Conservation (phyloP, 1,140 invertebrate species). For the Macrocentrus cingulum region DNA sequence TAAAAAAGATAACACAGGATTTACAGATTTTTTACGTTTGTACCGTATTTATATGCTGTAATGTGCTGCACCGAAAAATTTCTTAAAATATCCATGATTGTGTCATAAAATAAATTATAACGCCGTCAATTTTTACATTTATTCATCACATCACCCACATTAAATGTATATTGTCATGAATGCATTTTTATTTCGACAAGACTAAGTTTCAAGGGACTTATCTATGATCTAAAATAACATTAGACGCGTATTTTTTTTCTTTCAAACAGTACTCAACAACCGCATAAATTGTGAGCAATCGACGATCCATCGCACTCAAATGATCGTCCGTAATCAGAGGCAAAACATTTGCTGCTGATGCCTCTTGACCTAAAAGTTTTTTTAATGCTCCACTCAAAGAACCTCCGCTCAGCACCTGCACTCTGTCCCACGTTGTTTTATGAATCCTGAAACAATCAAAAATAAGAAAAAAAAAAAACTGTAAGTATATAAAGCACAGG, state of each 20-base stretch:
- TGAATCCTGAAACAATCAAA: constrained; percentile 61
- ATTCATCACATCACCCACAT: not conserved
- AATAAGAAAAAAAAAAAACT: constrained; percentile 27
- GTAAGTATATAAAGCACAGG: constrained; percentile 20
- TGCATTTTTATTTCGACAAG: not conserved
- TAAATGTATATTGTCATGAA: too few species aligned
- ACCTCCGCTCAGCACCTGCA: constrained; percentile 70
- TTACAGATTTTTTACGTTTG: constrained; percentile 51
- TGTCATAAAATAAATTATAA: constrained; percentile 45
- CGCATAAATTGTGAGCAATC: constrained; percentile 72
- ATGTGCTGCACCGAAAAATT: constrained; percentile 39
- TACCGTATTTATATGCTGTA: constrained; percentile 53
- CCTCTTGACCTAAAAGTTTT: constrained; percentile 58
- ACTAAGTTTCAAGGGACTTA: constrained; percentile 12
- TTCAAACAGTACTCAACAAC: constrained; percentile 72
- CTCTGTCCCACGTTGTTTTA: constrained; percentile 68
- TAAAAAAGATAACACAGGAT: constrained; percentile 48
- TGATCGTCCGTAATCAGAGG: constrained; percentile 75
- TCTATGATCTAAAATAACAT: constrained; percentile 46
- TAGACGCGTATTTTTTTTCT: constrained; percentile 47
- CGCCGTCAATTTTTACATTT: too few species aligned
- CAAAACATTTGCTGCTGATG: constrained; percentile 52
- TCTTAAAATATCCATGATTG: constrained; percentile 43
- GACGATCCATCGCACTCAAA: constrained; percentile 76
- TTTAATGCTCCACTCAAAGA: constrained; percentile 62